These are phyloP conservation scores for Cremastinae sp. DNA, from an alignment of 2,888 invertebrate species.

Conservation along the genomic window DNA sequence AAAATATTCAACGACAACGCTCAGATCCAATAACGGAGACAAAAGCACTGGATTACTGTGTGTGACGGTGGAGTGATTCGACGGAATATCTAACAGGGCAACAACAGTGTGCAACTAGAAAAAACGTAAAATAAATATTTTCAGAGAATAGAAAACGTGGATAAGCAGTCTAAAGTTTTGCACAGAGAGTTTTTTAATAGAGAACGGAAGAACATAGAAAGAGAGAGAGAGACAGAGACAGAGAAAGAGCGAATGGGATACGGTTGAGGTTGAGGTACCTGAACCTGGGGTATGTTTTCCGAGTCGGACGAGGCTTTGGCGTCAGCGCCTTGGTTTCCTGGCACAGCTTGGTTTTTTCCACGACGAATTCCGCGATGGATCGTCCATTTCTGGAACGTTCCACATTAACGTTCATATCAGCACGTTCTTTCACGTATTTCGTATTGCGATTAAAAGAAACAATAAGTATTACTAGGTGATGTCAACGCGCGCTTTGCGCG, in stretches of 20 bases:
- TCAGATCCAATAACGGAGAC: background rate
- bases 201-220: background rate
- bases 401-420: slow-evolving; percentile 76
- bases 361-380: slow-evolving; percentile 90
- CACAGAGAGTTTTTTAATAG: slow-evolving; percentile 22
- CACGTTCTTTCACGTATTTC: slow-evolving; percentile 40
- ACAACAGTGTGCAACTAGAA: slow-evolving; percentile 41
- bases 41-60: slow-evolving; percentile 5
- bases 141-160: slow-evolving; percentile 37
- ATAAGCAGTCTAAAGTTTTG: slow-evolving; percentile 46
- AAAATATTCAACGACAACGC: too few relatives aligned
- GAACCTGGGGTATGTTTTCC: slow-evolving; percentile 79
- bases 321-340: slow-evolving; percentile 79
- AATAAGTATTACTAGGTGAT: background rate
- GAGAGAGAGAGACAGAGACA: slow-evolving; percentile 9
- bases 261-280: slow-evolving; percentile 78
- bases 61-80: background rate
- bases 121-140: slow-evolving; percentile 30
- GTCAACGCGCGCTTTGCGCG: background rate
- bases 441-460: slow-evolving; percentile 10
- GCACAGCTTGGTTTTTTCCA: slow-evolving; percentile 81
- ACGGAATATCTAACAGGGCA: slow-evolving; percentile 32
- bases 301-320: slow-evolving; percentile 79
- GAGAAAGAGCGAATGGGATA: slow-evolving; percentile 37
- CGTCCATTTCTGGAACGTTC: slow-evolving; percentile 88